These are phyloP conservation scores for Formicarius rufipectus DNA, from an alignment of 2,113 vertebrate species.

Conservation along the genomic window DNA sequence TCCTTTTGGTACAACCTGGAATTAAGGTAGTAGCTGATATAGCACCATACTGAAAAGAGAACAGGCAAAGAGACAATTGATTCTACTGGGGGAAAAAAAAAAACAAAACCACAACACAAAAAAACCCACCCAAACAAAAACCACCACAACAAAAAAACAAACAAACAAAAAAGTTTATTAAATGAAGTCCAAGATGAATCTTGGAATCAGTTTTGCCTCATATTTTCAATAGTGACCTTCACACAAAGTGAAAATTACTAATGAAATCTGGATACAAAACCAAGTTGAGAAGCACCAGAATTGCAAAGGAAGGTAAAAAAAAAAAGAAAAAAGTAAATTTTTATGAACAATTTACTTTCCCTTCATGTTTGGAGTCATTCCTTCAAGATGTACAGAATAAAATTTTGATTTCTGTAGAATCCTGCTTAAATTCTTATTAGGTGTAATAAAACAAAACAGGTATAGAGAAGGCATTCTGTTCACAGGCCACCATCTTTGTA, in stretches of 20 bases:
- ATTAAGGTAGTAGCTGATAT: background rate
- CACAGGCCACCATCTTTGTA: background rate
- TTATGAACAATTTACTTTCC: background rate
- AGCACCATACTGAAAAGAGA: background rate
- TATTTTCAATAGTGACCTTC: background rate
- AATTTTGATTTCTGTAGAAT: background rate
- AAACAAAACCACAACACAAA: too few species aligned
- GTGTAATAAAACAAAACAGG: background rate
- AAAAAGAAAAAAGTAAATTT: background rate
- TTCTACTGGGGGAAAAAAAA: background rate
- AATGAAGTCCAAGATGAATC: background rate
- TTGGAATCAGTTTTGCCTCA: background rate
- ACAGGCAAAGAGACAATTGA: background rate
- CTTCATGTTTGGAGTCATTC: background rate
- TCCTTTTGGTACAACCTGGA: background rate
- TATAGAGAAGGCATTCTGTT: background rate
- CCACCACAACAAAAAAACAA: too few species aligned
- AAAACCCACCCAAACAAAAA: too few species aligned
- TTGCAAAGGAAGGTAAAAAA: background rate
- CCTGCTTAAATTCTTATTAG: background rate
- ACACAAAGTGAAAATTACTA: background rate
- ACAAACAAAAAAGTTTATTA: background rate
- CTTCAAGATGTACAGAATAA: background rate
- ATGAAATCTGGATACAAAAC: background rate
- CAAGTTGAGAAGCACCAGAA: background rate